A percentile compares a stretch with the other conserved stretches of the same genome.
Conservation (phyloP, 2,888 invertebrate genomes). For the Norana najaformis region DNA sequence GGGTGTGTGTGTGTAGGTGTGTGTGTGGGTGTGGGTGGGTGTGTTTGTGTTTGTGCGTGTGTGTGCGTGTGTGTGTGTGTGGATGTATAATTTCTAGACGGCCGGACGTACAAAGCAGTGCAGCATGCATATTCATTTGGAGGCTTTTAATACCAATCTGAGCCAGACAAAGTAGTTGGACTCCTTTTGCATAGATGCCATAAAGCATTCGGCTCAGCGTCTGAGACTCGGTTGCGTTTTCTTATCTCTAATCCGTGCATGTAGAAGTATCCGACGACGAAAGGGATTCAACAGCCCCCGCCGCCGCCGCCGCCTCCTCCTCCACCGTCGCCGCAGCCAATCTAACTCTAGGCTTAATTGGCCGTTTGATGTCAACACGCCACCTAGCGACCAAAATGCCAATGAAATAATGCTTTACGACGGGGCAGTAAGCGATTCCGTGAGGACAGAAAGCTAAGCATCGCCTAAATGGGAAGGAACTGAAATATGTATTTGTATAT, state of each 20-base stretch:
- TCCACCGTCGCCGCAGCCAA: neutral
- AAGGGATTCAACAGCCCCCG: neutral
- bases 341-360: neutral
- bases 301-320: too few species aligned
- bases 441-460: neutral
- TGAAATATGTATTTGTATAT: neutral
- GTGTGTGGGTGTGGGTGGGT: too few species aligned
- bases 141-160: neutral
- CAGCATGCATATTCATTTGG: neutral
- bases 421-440: neutral
- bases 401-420: neutral
- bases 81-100: neutral
- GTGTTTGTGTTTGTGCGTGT: too few species aligned
- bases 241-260: neutral
- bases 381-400: neutral
- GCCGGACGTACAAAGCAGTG: neutral
- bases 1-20: neutral
- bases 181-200: neutral
- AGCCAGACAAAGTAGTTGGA: neutral
- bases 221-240: neutral
- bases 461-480: neutral
- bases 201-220: neutral
- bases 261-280: neutral
- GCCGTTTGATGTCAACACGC: neutral
- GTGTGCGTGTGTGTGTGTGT: too few species aligned